Evolutionary conservation across 2,888 invertebrate genomes (phyloP).

Genomic region (Epistrophella euchroma): DNA sequence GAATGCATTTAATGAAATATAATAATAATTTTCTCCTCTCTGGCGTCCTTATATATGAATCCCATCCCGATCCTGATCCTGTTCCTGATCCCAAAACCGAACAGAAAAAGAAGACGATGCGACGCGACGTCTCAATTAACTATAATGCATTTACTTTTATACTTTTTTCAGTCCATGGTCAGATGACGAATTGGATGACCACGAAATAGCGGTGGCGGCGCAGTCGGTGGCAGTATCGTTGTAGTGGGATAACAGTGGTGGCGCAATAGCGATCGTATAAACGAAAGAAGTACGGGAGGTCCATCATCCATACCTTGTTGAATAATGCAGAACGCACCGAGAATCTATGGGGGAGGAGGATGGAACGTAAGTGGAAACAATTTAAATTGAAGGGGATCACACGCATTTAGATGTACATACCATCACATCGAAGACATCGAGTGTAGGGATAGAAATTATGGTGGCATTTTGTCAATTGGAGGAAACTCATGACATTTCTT

Average conservation of each 20-base stretch:
- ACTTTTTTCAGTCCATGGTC: constrained; percentile 55
- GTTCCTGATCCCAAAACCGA: not conserved
- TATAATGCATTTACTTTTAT: constrained; percentile 64
- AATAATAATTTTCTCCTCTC: constrained; percentile 65
- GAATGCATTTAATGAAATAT: constrained; percentile 73
- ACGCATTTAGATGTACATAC: constrained; percentile 55
- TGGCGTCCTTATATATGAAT: constrained; percentile 51
- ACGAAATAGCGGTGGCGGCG: not conserved
- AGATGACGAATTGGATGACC: constrained; percentile 71
- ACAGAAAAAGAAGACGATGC: constrained; percentile 39
- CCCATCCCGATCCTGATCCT: not conserved
- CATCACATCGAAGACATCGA: constrained; percentile 45
- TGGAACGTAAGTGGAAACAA: constrained; percentile 61
- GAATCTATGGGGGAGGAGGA: constrained; percentile 21
- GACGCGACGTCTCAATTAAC: constrained; percentile 67
- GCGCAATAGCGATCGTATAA: constrained; percentile 39
- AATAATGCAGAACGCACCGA: constrained; percentile 36
- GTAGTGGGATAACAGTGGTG: not conserved
- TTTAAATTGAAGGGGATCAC: constrained; percentile 74
- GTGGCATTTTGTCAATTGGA: constrained; percentile 56
- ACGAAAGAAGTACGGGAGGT: constrained; percentile 71
- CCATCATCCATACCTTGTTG: constrained; percentile 48
- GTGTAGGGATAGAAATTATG: constrained; percentile 58
- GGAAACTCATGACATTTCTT: constrained; percentile 59
- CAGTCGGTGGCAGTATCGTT: not conserved